A percentile compares a stretch with the other conserved stretches of the same genome.
These are phyloP conservation scores for Diprion similis DNA, from an alignment of 1,140 invertebrate genomes.

Conservation along the genomic window DNA sequence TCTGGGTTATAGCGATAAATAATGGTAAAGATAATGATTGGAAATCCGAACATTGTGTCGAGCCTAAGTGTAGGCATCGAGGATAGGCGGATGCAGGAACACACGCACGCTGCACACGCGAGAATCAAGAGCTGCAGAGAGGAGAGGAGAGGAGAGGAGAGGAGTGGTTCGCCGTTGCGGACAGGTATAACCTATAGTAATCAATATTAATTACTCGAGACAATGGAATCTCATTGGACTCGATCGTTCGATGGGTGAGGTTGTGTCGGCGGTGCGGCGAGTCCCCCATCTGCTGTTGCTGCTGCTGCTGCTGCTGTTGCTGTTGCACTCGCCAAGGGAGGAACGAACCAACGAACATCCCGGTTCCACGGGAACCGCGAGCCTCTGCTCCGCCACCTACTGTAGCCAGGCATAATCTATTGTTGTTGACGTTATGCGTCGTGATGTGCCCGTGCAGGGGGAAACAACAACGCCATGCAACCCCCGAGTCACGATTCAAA, in stretches of 20 bases:
- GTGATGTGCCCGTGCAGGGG: slow-evolving; percentile 26
- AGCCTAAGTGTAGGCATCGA: not conserved
- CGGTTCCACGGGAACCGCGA: slow-evolving; percentile 14
- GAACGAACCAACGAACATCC: slow-evolving; percentile 16
- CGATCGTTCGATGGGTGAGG: slow-evolving; percentile 52
- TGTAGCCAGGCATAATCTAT: slow-evolving; percentile 59
- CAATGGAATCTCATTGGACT: slow-evolving; percentile 64
- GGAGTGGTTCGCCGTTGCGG: slow-evolving; percentile 25
- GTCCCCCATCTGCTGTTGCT: slow-evolving; percentile 23
- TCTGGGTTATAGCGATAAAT: not conserved
- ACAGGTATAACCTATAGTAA: slow-evolving; percentile 60
- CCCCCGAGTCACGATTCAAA: slow-evolving; percentile 4
- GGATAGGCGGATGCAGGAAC: not conserved
- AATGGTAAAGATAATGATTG: slow-evolving; percentile 1
- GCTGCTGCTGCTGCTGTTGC: slow-evolving; percentile 47
- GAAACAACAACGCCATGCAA: not conserved
- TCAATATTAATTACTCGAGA: slow-evolving; percentile 64
- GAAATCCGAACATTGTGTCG: not conserved
- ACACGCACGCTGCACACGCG: slow-evolving; percentile 9
- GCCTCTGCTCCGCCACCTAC: slow-evolving; percentile 29
- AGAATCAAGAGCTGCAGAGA: slow-evolving; percentile 36
- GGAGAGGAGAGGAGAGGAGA: slow-evolving; percentile 36
- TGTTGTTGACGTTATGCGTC: slow-evolving; percentile 61
- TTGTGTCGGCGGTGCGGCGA: slow-evolving; percentile 29
- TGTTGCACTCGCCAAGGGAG: slow-evolving; percentile 39